Conservation (phyloP, 2,797 vertebrate genomes). For the Neopelma chrysocephalum region DNA sequence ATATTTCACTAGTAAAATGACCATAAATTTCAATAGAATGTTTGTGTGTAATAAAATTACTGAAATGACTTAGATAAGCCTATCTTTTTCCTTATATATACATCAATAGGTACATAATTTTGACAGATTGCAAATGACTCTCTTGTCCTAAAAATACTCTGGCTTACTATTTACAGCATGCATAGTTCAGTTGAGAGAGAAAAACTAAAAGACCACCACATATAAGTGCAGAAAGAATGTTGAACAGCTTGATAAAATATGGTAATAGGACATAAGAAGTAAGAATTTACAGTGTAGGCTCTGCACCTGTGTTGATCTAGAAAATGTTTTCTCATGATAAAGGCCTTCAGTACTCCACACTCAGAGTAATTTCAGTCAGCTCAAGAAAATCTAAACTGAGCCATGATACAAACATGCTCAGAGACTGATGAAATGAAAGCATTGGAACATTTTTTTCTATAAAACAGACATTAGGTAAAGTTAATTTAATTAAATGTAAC, state of each 20-base stretch:
- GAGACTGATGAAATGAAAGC: background rate
- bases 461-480: conserved; percentile 16
- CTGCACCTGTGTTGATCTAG: background rate
- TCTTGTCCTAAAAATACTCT: background rate
- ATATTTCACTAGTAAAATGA: background rate
- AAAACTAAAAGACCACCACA: background rate
- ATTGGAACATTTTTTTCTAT: background rate
- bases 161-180: background rate
- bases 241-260: background rate
- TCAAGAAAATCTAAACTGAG: conserved; percentile 48
- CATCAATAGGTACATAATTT: background rate
- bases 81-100: background rate
- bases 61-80: background rate
- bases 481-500: background rate
- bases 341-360: conserved; percentile 15
- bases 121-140: background rate
- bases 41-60: background rate
- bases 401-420: background rate
- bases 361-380: background rate
- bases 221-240: background rate
- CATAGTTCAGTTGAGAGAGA: background rate
- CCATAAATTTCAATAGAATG: background rate
- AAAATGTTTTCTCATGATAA: conserved; percentile 16
- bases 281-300: background rate
- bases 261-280: background rate